Evolutionary conservation across 2,113 vertebrate genomes (phyloP).

Genomic region (Onychostruthus taczanowskii): DNA sequence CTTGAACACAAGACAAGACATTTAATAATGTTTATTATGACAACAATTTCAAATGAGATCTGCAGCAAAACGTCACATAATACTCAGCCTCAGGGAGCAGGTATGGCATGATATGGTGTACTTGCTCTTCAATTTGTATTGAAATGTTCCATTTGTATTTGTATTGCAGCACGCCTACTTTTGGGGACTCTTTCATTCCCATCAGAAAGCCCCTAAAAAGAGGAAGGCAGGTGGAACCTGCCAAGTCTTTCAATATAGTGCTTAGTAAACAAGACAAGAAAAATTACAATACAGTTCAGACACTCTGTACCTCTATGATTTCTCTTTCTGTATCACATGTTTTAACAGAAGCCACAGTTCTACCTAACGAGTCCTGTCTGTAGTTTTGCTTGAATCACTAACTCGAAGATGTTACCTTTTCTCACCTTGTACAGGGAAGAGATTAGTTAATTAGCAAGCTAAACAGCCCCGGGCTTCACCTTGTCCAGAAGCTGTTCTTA

Average conservation of each 20-base stretch:
- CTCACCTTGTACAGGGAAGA: neutral
- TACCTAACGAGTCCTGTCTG: neutral
- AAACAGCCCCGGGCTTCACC: neutral
- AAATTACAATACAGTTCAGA: neutral
- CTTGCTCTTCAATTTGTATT: too few relatives aligned
- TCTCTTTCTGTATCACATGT: neutral
- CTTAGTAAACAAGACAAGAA: neutral
- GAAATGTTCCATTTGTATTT: neutral
- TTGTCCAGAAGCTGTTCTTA: neutral
- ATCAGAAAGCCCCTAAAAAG: neutral
- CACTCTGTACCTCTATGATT: neutral
- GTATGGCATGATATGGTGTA: accelerated
- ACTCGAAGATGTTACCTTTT: neutral
- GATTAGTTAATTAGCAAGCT: neutral
- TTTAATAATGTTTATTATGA: constrained; percentile 25
- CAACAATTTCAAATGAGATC: neutral
- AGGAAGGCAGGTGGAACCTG: neutral
- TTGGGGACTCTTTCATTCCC: neutral
- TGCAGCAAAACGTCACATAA: neutral
- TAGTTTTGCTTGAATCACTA: neutral
- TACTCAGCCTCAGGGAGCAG: neutral
- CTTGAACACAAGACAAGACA: neutral
- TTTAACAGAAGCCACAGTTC: neutral
- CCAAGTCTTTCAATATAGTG: neutral
- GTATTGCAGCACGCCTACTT: neutral